Evolutionary conservation across 2,888 invertebrate species (phyloP).

Genomic region (Psylliodes chrysocephalus): DNA sequence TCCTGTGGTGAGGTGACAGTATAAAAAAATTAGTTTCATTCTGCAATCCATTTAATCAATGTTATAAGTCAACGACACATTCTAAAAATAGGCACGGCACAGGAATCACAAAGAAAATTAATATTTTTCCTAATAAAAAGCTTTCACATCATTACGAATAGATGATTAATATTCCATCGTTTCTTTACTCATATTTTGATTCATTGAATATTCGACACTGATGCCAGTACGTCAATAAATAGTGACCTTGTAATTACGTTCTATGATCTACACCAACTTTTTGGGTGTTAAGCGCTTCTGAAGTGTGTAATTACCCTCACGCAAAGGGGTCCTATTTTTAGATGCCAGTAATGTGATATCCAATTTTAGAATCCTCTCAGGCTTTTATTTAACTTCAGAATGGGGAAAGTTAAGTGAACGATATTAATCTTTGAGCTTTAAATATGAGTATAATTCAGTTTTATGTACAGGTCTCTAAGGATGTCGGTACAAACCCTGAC

Average conservation of each 20-base stretch:
- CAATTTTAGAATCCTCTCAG: constrained; percentile 6
- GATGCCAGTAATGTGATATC: neutral
- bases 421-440: neutral
- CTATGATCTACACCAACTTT: constrained; percentile 16
- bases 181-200: too few species aligned
- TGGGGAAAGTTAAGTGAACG: neutral
- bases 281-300: neutral
- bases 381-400: constrained; percentile 9
- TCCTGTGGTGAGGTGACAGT: too few species aligned
- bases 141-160: neutral
- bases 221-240: neutral
- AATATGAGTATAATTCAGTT: too few species aligned
- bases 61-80: constrained; percentile 4
- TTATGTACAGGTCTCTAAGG: too few species aligned
- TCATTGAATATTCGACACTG: too few species aligned
- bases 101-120: neutral
- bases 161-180: neutral
- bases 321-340: neutral
- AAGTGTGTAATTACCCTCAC: constrained; percentile 6
- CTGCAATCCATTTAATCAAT: neutral
- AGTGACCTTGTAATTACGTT: constrained; percentile 8
- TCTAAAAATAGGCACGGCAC: constrained; percentile 2
- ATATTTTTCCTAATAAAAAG: constrained; percentile 1
- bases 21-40: too few species aligned
- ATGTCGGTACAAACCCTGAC: too few species aligned